Percentiles rank a stretch among this genome's conserved stretches.
These are phyloP conservation scores for Glossophaga mutica DNA, from an alignment of 2,797 vertebrate species.

Conservation along the genomic window DNA sequence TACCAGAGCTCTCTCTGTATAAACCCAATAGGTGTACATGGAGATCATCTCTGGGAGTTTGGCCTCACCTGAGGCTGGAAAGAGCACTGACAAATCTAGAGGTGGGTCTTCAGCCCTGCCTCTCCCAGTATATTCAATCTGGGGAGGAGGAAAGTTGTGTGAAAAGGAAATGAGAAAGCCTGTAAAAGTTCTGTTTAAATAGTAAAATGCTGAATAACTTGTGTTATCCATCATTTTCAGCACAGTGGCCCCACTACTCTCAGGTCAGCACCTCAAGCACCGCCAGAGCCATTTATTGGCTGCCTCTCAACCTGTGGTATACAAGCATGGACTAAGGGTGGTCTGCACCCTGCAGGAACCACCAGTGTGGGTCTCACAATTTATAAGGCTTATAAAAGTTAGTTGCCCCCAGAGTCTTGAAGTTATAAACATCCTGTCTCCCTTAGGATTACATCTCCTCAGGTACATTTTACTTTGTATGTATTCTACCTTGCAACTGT, in stretches of 20 bases:
- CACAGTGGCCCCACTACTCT: neutral
- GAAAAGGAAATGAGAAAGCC: neutral
- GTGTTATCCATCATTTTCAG: neutral
- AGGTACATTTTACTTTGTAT: neutral
- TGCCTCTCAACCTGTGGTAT: neutral
- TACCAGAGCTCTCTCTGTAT: neutral
- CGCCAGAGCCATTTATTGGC: neutral
- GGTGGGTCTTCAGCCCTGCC: neutral
- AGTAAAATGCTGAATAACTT: neutral
- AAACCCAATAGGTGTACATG: neutral
- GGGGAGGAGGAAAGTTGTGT: neutral
- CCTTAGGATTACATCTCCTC: neutral
- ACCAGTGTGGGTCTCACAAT: neutral
- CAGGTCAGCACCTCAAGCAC: neutral
- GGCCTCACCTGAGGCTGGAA: neutral
- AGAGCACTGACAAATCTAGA: neutral
- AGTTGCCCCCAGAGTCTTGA: neutral
- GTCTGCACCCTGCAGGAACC: neutral
- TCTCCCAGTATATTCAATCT: neutral
- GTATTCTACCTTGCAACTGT: neutral
- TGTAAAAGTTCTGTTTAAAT: neutral
- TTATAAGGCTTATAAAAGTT: neutral
- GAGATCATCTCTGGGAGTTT: neutral
- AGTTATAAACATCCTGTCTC: neutral
- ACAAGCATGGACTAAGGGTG: neutral